These are phyloP conservation scores for Lepidurus arcticus DNA, from an alignment of 1,140 invertebrate species.

Conservation along the genomic window DNA sequence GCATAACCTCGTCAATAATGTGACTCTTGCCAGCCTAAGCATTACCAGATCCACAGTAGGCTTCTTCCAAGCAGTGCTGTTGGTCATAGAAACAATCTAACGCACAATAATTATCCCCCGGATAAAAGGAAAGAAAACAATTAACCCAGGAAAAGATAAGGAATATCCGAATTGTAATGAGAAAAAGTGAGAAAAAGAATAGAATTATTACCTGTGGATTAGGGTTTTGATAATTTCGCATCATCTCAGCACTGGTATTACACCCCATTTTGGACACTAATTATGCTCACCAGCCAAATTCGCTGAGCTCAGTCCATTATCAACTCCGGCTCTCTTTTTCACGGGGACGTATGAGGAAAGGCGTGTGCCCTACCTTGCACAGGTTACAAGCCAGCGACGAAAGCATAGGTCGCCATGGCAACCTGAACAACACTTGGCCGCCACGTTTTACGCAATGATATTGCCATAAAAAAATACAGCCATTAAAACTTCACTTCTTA, in stretches of 20 bases:
- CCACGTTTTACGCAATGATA: background rate
- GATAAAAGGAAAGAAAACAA: background rate
- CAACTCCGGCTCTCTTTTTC: background rate
- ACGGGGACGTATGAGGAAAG: background rate
- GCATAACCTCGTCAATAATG: background rate
- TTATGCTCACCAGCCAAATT: background rate
- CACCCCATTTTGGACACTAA: background rate
- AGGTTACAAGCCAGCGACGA: background rate
- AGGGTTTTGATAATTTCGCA: background rate
- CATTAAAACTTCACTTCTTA: background rate
- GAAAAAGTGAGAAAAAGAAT: background rate
- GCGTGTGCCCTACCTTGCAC: conserved; percentile 16
- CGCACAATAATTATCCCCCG: background rate
- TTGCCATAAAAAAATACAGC: background rate
- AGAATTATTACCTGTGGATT: background rate
- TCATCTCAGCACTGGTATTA: conserved; percentile 10
- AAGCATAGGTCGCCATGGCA: conserved; percentile 4
- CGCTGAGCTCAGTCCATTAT: conserved; percentile 9
- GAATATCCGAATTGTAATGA: background rate
- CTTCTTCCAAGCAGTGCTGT: background rate
- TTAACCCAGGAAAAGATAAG: background rate
- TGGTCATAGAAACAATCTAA: background rate
- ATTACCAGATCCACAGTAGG: too few relatives aligned
- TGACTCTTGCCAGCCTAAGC: background rate
- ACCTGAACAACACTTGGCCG: background rate